Conservation (phyloP, 2,797 vertebrate species). For the Urosaurus nigricauda region DNA sequence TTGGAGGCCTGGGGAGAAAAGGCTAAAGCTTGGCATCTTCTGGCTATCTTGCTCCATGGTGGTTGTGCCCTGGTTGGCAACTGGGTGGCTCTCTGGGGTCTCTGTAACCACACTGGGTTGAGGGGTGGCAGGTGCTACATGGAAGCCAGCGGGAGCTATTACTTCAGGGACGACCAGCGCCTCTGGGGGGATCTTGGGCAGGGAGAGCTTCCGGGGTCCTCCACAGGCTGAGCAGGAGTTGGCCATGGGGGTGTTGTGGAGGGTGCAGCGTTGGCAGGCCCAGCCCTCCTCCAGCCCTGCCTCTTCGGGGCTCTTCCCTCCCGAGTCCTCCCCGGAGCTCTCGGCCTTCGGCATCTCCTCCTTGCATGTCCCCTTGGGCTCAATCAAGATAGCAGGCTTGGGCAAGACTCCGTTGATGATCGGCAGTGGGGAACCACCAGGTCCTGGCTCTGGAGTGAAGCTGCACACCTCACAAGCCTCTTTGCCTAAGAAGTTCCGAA, state of each 20-base stretch:
- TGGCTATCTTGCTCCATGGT: constrained; percentile 73
- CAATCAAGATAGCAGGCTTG: constrained; percentile 67
- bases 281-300: constrained; percentile 80
- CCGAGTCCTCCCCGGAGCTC: constrained; percentile 49
- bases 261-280: constrained; percentile 95
- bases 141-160: constrained; percentile 85
- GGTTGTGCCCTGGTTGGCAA: constrained; percentile 35
- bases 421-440: constrained; percentile 77
- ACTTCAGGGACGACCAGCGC: constrained; percentile 95
- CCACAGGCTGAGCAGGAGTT: constrained; percentile 95
- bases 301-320: constrained; percentile 72
- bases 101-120: constrained; percentile 71
- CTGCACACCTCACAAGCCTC: constrained; percentile 92
- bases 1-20: constrained; percentile 90
- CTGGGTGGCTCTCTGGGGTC: constrained; percentile 47
- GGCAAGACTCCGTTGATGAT: constrained; percentile 76
- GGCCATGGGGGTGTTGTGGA: constrained; percentile 92
- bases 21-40: constrained; percentile 79
- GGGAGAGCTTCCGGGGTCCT: constrained; percentile 92
- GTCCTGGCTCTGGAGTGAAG: constrained; percentile 79
- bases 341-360: constrained; percentile 72
- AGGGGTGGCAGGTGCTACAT: constrained; percentile 71
- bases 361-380: constrained; percentile 71
- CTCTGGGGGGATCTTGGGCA: constrained; percentile 97
- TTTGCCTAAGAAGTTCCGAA: constrained; percentile 91